Base-by-base conservation (phyloP, 92 coral and sea anemone genomes). In the Bergia puertoricense region DNA sequence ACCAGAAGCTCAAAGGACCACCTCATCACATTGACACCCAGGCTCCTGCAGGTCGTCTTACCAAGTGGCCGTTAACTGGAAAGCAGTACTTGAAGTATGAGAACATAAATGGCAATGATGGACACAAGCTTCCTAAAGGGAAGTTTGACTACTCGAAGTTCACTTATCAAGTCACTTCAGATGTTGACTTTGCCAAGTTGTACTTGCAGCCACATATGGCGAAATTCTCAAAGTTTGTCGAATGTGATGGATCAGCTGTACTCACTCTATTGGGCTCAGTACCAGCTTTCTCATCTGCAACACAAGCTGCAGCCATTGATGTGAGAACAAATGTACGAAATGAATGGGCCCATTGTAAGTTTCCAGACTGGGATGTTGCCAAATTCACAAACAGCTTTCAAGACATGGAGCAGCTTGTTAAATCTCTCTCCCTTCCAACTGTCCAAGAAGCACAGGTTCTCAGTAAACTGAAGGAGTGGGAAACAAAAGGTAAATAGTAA, bases 281-380 rank as follows among this genome's bases (percentile, higher is more conserved):
- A 5, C 91, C 94, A 36, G 85, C 44, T 9, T 81, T 88, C 82
- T 68, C 91, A 6, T 14, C 82, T 15, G 82, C 76, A 13, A 80
- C 75, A 10, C 56, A 82, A 75, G 8, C 40, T 44, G 44, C 84
- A 54, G 94, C 90, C 36, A 62, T 50, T 22, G 75, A 62, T 45
- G 90, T 89, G 43, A 81, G 90, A 38, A 76, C 86, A 30, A 57
- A 89, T 37, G 88, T 92, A 4, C 77, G 92, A 9, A 92, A 92
- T 36, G 75, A 65, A 51, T 92, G 92, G 94, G 92, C 94, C 3
- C 92, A 89, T 69, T 85, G 92, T 73, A 79, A 82, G 80, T 87
- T 90, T 65, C 18, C 80, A 14, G 22, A 41, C 30, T 92, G 92
- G 92, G 72, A 54, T 40, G 91, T 41, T 11, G 74, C 41, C 3